Percentiles rank a stretch among this genome's conserved stretches.
phyloP scores from a whole-genome alignment of 1,140 invertebrate genomes.

The Anthonomus grandis region DNA sequence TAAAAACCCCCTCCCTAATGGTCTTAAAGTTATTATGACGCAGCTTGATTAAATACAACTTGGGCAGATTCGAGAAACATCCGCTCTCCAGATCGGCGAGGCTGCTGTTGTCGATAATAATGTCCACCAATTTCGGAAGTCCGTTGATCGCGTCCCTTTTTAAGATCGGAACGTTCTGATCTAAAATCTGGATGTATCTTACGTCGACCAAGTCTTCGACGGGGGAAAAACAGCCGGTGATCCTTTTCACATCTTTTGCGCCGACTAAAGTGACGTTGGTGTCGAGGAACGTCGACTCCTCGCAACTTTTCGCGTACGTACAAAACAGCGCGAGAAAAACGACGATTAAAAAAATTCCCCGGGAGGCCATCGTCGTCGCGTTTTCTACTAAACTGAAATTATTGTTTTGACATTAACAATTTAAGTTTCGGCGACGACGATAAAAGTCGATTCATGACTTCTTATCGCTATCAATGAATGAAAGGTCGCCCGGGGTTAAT shows the following conservation, averaged over 20 bases:
- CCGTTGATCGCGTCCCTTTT: conserved; percentile 38
- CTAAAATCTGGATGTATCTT: conserved; percentile 39
- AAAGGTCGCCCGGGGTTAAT: conserved; percentile 19
- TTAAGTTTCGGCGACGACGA: conserved; percentile 12
- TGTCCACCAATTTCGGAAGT: conserved; percentile 38
- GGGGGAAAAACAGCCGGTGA: conserved; percentile 43
- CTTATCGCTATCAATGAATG: conserved; percentile 29
- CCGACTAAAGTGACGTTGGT: conserved; percentile 37
- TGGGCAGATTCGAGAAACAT: conserved; percentile 39
- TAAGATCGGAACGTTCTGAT: conserved; percentile 40
- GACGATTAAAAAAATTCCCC: not conserved
- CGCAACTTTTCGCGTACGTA: conserved; percentile 20
- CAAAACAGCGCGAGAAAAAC: conserved; percentile 11
- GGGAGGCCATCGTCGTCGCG: conserved; percentile 20
- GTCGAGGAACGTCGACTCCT: conserved; percentile 34
- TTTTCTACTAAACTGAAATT: conserved; percentile 27
- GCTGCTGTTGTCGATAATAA: conserved; percentile 39
- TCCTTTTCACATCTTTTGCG: conserved; percentile 33
- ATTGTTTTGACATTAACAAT: conserved; percentile 29
- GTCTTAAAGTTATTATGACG: conserved; percentile 37
- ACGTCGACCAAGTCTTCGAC: conserved; percentile 36
- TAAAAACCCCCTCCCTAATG: conserved; percentile 41
- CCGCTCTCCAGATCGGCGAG: conserved; percentile 38
- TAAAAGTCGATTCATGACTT: conserved; percentile 18
- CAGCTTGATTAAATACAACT: conserved; percentile 37